Evolutionary conservation across 2,888 invertebrate genomes (phyloP).

Genomic region (Pherbina coryleti): DNA sequence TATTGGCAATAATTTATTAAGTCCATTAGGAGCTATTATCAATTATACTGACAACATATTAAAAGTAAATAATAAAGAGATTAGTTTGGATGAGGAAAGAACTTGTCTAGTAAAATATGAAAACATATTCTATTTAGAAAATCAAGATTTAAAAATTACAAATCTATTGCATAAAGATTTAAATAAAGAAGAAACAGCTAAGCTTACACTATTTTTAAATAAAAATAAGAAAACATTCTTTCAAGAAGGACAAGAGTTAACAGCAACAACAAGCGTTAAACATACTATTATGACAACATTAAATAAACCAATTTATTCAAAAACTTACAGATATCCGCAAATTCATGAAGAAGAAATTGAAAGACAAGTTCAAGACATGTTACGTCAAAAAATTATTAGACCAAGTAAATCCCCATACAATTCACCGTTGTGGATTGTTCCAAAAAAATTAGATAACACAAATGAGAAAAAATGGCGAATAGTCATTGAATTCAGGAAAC

Average conservation of each 20-base stretch:
- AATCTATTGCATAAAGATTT: background rate
- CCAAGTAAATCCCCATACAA: conserved; percentile 31
- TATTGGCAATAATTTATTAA: background rate
- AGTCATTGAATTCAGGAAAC: conserved; percentile 36
- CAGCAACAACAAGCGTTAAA: background rate
- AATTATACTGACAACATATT: background rate
- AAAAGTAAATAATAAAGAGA: background rate
- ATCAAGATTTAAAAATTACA: background rate
- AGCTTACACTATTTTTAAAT: background rate
- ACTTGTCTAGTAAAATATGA: background rate
- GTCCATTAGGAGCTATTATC: background rate
- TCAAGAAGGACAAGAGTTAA: conserved; percentile 4
- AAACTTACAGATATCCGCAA: conserved; percentile 28
- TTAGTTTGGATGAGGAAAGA: background rate
- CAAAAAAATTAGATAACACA: conserved; percentile 33
- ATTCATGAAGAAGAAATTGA: conserved; percentile 33
- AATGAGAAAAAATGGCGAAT: conserved; percentile 35
- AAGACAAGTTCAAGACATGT: conserved; percentile 30
- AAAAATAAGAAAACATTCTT: conserved; percentile 2
- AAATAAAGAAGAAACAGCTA: background rate
- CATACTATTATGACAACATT: conserved; percentile 8
- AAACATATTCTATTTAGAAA: background rate
- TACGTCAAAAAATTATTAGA: conserved; percentile 31
- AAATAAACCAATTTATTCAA: conserved; percentile 22
- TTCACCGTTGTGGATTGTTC: conserved; percentile 35